These are phyloP conservation scores for Dermatemys mawii DNA, from an alignment of 2,113 vertebrate species.

Conservation along the genomic window DNA sequence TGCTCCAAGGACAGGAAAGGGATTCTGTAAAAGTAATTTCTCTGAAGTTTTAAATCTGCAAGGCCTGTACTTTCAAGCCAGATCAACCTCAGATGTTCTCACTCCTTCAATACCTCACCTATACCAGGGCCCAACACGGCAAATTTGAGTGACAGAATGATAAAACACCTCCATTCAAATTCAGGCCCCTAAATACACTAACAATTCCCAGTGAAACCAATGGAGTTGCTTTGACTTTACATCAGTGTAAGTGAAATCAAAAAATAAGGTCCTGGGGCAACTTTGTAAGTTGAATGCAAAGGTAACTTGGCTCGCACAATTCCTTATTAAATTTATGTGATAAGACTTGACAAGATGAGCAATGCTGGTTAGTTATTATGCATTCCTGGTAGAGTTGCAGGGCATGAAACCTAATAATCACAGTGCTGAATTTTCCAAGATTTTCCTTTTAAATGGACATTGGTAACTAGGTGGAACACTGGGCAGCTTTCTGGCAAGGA, in stretches of 20 bases:
- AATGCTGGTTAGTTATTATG: background rate
- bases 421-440: background rate
- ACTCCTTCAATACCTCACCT: background rate
- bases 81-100: background rate
- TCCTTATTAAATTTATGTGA: background rate
- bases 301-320: background rate
- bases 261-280: background rate
- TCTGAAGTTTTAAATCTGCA: background rate
- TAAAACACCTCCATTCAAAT: conserved; percentile 9
- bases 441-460: background rate
- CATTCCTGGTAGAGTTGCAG: background rate
- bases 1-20: background rate
- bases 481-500: background rate
- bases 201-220: background rate
- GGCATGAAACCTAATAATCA: background rate
- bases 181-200: background rate
- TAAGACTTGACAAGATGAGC: background rate
- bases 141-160: conserved; percentile 31
- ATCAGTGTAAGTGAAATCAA: background rate
- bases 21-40: background rate
- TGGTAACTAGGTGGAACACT: rapidly evolving
- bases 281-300: background rate
- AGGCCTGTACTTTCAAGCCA: background rate
- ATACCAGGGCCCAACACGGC: background rate
- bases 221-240: background rate